These are phyloP conservation scores for Agonum fuliginosum DNA, from an alignment of 2,888 invertebrate genomes.

Conservation along the genomic window DNA sequence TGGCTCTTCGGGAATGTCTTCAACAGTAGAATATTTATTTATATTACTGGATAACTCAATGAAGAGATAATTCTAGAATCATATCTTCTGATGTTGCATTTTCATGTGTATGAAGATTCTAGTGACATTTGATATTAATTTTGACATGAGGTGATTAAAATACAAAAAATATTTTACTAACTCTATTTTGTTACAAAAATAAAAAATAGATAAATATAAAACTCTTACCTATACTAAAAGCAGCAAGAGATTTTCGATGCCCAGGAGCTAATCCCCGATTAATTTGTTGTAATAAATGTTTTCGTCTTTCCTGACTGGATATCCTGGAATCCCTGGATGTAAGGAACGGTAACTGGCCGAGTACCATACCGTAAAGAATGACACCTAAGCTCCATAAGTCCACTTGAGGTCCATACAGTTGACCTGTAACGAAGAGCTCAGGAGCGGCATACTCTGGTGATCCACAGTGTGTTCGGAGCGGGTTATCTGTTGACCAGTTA, in stretches of 20 bases:
- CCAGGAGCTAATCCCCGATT: constrained; percentile 78
- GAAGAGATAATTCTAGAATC: no score
- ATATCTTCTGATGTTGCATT: no score
- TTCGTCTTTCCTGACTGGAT: constrained; percentile 76
- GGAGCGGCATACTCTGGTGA: constrained; percentile 88
- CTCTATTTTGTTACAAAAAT: no score
- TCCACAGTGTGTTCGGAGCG: constrained; percentile 85
- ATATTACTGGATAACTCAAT: no score
- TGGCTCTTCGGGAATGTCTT: no score
- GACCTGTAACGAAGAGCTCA: constrained; percentile 82
- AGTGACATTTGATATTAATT: no score
- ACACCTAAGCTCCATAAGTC: constrained; percentile 89
- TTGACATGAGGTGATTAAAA: no score
- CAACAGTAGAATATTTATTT: no score
- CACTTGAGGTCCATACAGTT: constrained; percentile 84
- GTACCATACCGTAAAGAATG: constrained; percentile 84
- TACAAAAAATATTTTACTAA: no score
- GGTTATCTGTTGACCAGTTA: constrained; percentile 76
- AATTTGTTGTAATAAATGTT: constrained; percentile 79
- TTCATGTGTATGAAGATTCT: no score
- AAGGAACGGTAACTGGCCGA: constrained; percentile 82
- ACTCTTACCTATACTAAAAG: constrained; percentile 68
- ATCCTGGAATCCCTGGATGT: constrained; percentile 69
- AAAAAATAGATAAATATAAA: neutral
- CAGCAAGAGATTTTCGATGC: constrained; percentile 75